Percentiles rank a stretch among this genome's conserved stretches.
phyloP scores from a whole-genome alignment of 1,140 invertebrate species.

The Diploscapter pachys region DNA sequence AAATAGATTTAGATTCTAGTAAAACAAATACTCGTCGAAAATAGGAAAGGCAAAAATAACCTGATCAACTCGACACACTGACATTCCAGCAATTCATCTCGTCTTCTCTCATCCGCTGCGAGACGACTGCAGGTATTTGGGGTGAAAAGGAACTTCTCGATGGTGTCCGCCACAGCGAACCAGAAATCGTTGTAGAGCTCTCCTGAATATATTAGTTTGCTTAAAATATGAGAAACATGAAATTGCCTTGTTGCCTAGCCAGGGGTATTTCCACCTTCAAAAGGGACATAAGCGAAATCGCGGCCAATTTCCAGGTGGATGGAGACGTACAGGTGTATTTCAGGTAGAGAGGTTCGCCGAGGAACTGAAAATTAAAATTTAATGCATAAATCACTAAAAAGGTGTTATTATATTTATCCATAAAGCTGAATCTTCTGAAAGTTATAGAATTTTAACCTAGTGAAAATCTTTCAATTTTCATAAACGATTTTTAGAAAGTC shows the following conservation, averaged over 20 bases:
- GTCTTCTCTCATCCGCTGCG: conserved; percentile 51
- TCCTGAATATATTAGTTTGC: conserved; percentile 41
- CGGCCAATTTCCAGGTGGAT: conserved; percentile 80
- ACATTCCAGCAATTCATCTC: conserved; percentile 52
- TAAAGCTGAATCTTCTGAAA: too few relatives aligned
- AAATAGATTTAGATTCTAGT: too few relatives aligned
- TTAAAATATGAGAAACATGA: conserved; percentile 56
- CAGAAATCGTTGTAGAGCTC: conserved; percentile 67
- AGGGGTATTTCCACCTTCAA: conserved; percentile 79
- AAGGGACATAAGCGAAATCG: conserved; percentile 75
- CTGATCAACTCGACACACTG: conserved; percentile 77
- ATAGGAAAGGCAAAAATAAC: too few relatives aligned
- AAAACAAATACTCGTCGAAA: too few relatives aligned
- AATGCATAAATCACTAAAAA: too few relatives aligned
- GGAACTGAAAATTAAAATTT: conserved; percentile 12
- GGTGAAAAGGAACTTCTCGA: conserved; percentile 82
- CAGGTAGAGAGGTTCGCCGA: conserved; percentile 68
- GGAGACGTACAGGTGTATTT: conserved; percentile 79
- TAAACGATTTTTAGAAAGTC: too few relatives aligned
- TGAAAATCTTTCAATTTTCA: too few relatives aligned
- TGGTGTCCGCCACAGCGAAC: conserved; percentile 76
- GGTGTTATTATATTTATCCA: too few relatives aligned
- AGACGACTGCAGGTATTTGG: conserved; percentile 64
- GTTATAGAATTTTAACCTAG: too few relatives aligned
- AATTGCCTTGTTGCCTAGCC: conserved; percentile 71